phyloP scores from a whole-genome alignment of 2,113 vertebrate species.

The Physeter macrocephalus region DNA sequence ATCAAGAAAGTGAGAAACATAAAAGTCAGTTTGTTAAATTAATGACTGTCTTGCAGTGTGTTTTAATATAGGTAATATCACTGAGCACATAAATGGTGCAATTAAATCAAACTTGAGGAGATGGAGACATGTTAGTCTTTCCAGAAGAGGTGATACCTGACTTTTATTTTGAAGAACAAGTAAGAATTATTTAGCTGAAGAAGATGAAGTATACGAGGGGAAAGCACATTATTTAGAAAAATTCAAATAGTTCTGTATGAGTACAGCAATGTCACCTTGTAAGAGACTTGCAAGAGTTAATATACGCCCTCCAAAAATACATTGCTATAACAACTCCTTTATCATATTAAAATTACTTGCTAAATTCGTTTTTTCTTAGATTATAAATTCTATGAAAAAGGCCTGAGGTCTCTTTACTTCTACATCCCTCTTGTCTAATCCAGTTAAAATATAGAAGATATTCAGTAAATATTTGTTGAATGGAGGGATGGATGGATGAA shows the following conservation, averaged over 20 bases:
- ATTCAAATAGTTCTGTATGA: neutral
- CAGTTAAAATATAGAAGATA: neutral
- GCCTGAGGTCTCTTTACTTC: neutral
- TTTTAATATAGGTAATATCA: neutral
- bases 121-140: neutral
- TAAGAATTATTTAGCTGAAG: neutral
- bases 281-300: neutral
- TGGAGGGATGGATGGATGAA: neutral
- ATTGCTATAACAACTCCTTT: neutral
- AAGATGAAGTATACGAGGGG: neutral
- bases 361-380: neutral
- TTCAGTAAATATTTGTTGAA: neutral
- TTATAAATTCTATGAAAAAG: neutral
- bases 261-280: neutral
- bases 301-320: neutral
- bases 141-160: neutral
- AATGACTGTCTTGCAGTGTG: neutral
- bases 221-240: neutral
- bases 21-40: neutral
- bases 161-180: neutral
- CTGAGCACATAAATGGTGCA: neutral
- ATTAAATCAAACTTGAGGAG: neutral
- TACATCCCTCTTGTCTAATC: neutral
- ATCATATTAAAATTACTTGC: neutral
- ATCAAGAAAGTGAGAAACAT: neutral